Conservation (phyloP, 1,140 invertebrate genomes). For the Dufourea novaeangliae region DNA sequence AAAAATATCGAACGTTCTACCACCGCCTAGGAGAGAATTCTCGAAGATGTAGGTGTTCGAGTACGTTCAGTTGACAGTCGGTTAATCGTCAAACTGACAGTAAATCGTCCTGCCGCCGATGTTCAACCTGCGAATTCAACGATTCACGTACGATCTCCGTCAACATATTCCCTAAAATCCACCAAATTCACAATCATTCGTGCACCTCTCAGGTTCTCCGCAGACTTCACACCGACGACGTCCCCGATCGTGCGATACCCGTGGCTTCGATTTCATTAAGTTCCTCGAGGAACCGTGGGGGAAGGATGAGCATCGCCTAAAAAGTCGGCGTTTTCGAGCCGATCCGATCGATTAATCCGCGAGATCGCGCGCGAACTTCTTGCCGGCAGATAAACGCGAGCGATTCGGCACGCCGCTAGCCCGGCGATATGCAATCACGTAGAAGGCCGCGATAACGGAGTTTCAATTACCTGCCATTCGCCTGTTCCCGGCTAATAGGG, state of each 20-base stretch:
- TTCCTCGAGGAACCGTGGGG: not conserved
- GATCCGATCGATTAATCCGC: slow-evolving; percentile 40
- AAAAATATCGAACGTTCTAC: not conserved
- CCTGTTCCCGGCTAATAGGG: slow-evolving; percentile 45
- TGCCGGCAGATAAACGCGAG: slow-evolving; percentile 59
- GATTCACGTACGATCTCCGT: not conserved
- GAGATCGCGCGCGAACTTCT: slow-evolving; percentile 57
- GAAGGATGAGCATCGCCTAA: slow-evolving; percentile 19
- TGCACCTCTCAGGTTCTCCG: not conserved
- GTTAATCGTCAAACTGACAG: not conserved
- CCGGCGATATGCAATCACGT: slow-evolving; percentile 69
- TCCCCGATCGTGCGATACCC: slow-evolving; percentile 35
- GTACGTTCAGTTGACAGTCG: too few relatives aligned
- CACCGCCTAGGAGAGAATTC: too few relatives aligned
- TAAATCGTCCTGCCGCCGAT: too few relatives aligned
- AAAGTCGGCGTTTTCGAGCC: slow-evolving; percentile 43
- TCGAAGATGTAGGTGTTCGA: too few relatives aligned
- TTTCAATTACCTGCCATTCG: slow-evolving; percentile 65
- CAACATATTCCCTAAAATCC: slow-evolving; percentile 1
- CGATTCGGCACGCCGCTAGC: slow-evolving; percentile 56
- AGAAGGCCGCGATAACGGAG: slow-evolving; percentile 64
- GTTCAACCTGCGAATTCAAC: not conserved
- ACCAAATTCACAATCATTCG: slow-evolving; percentile 20
- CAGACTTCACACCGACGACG: not conserved
- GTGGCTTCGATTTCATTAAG: slow-evolving; percentile 55